phyloP scores from a whole-genome alignment of 2,888 invertebrate species.

The Cheilosia impressa region DNA sequence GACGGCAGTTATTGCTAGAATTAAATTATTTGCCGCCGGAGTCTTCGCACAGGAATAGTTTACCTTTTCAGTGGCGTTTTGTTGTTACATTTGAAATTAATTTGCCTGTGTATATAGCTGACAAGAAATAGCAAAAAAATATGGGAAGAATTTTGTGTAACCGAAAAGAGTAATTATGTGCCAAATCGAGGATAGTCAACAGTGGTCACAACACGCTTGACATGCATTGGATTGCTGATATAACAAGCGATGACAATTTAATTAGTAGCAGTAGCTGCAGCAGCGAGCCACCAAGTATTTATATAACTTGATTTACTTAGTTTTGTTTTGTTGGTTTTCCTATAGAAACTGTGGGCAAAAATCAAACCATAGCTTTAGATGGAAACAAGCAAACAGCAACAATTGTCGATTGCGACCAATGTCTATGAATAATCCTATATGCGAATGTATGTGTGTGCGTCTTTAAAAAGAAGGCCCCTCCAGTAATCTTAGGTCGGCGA shows the following conservation, averaged over 20 bases:
- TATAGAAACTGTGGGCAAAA: neutral
- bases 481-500: too few relatives aligned
- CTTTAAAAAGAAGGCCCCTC: too few relatives aligned
- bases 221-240: slow-evolving; percentile 73
- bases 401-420: slow-evolving; percentile 46
- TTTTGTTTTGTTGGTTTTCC: neutral
- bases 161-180: slow-evolving; percentile 46
- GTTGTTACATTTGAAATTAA: slow-evolving; percentile 3
- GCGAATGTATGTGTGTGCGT: too few relatives aligned
- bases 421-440: neutral
- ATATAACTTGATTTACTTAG: slow-evolving; percentile 53
- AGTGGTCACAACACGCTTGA: slow-evolving; percentile 40
- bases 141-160: slow-evolving; percentile 23
- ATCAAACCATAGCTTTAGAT: neutral
- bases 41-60: slow-evolving; percentile 21
- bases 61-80: slow-evolving; percentile 16
- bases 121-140: neutral
- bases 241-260: slow-evolving; percentile 70
- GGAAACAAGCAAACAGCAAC: slow-evolving; percentile 44
- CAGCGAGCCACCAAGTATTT: slow-evolving; percentile 70
- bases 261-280: slow-evolving; percentile 70
- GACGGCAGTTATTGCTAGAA: slow-evolving; percentile 4
- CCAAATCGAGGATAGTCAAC: slow-evolving; percentile 39
- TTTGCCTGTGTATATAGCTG: neutral
- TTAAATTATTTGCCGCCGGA: slow-evolving; percentile 10